Conservation (phyloP, 1,140 invertebrate genomes). For the Drosophila insularis region DNA sequence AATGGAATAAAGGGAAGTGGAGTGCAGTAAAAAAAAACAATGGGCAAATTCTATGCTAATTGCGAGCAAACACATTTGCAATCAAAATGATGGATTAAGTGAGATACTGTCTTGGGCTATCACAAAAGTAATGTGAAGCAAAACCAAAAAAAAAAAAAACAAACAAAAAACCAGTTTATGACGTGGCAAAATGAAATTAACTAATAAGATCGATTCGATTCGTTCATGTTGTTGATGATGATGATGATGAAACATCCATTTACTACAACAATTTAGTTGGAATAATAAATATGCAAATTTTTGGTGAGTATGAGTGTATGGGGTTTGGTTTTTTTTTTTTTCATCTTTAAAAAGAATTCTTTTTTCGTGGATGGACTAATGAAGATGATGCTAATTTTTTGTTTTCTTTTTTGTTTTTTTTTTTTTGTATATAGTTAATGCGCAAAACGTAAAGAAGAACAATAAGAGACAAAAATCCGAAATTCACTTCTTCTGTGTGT, state of each 20-base stretch:
- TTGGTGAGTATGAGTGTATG: not conserved
- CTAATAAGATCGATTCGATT: conserved; percentile 10
- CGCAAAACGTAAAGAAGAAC: not conserved
- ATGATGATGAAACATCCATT: conserved; percentile 19
- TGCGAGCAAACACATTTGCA: conserved; percentile 58
- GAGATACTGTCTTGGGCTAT: not conserved
- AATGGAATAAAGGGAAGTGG: conserved; percentile 2
- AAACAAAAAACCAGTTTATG: conserved; percentile 56
- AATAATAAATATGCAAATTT: conserved; percentile 71
- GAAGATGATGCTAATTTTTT: conserved; percentile 30
- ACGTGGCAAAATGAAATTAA: conserved; percentile 35
- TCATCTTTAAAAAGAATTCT: conserved; percentile 33
- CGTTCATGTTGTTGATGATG: conserved; percentile 1
- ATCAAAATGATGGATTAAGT: conserved; percentile 45
- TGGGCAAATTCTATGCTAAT: conserved; percentile 51
- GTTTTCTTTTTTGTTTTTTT: conserved; percentile 24
- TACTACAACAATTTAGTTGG: conserved; percentile 5
- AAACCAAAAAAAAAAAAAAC: not conserved
- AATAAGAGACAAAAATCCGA: conserved; percentile 43
- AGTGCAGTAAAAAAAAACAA: not conserved
- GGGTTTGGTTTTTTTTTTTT: not conserved
- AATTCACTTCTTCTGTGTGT: conserved; percentile 40
- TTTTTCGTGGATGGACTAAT: conserved; percentile 11
- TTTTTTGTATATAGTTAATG: conserved; percentile 1
- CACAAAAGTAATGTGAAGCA: no score